Conservation (phyloP, 2,797 vertebrate species). For the Martes flavigula region DNA sequence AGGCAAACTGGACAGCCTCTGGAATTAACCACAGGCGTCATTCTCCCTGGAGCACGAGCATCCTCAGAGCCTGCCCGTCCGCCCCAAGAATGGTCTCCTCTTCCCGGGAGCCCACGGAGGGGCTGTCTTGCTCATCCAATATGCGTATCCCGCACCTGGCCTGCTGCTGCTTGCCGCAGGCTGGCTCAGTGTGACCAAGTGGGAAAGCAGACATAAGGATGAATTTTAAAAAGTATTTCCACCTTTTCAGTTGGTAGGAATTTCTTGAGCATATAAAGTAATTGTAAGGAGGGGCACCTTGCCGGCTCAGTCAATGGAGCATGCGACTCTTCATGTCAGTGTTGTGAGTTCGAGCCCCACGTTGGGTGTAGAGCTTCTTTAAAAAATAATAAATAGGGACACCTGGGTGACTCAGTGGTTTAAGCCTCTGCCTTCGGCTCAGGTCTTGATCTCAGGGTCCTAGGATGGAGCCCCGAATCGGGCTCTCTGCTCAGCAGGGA, state of each 20-base stretch:
- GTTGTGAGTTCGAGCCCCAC: not conserved
- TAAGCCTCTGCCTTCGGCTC: no score
- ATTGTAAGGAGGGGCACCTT: not conserved
- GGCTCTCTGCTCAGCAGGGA: no score
- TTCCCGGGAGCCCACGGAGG: not conserved
- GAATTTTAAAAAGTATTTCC: not conserved
- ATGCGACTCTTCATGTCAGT: not conserved
- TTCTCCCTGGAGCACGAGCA: not conserved
- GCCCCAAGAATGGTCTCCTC: not conserved
- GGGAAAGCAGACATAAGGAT: not conserved
- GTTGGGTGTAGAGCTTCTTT: not conserved
- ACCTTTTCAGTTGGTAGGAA: not conserved
- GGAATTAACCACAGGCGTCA: constrained; percentile 31
- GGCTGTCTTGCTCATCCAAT: not conserved
- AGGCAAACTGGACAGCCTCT: constrained; percentile 71
- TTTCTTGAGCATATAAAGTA: not conserved
- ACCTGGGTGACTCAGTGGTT: no score
- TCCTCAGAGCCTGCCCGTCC: not conserved
- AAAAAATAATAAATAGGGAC: not conserved
- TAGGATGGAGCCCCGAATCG: no score
- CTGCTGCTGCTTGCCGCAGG: not conserved
- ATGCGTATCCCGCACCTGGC: not conserved
- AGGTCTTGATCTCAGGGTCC: no score
- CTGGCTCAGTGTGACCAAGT: not conserved
- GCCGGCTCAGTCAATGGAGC: accelerated